Evolutionary conservation across 1,140 invertebrate species (phyloP).

Genomic region (Euborellia annulipes): DNA sequence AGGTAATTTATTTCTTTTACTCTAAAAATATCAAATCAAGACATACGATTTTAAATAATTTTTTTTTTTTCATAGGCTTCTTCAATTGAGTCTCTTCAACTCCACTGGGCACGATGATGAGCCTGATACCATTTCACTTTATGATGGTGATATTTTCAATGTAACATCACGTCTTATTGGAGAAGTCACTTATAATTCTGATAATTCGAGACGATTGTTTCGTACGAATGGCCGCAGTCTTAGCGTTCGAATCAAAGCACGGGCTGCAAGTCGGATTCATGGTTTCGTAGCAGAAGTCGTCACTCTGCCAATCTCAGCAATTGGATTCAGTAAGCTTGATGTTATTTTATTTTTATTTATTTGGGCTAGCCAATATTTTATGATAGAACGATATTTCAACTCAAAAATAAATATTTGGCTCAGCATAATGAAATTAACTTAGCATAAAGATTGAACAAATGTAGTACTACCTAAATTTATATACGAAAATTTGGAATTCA

Average conservation of each 20-base stretch:
- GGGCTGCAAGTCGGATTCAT: slow-evolving; percentile 78
- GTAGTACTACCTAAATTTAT: too few relatives aligned
- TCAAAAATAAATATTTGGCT: too few relatives aligned
- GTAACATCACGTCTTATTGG: slow-evolving; percentile 53
- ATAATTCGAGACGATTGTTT: slow-evolving; percentile 57
- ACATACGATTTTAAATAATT: too few relatives aligned
- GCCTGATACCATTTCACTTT: slow-evolving; percentile 72
- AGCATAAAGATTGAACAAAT: too few relatives aligned
- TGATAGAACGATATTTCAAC: too few relatives aligned
- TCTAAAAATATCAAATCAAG: background rate
- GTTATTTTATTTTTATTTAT: too few relatives aligned
- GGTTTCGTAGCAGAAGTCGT: slow-evolving; percentile 97
- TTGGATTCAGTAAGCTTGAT: slow-evolving; percentile 61
- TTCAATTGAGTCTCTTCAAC: slow-evolving; percentile 90
- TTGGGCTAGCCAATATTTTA: too few relatives aligned
- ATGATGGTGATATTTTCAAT: slow-evolving; percentile 87
- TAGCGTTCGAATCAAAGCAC: slow-evolving; percentile 83
- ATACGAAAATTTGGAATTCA: too few relatives aligned
- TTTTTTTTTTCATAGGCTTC: slow-evolving; percentile 38
- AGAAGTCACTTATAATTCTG: slow-evolving; percentile 49
- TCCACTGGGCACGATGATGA: slow-evolving; percentile 63
- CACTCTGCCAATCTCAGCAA: slow-evolving; percentile 78
- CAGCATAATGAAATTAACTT: too few relatives aligned
- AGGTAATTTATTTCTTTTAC: slow-evolving; percentile 27
- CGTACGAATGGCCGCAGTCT: slow-evolving; percentile 60